Conservation (phyloP, 2,113 vertebrate species). For the Pica pica region DNA sequence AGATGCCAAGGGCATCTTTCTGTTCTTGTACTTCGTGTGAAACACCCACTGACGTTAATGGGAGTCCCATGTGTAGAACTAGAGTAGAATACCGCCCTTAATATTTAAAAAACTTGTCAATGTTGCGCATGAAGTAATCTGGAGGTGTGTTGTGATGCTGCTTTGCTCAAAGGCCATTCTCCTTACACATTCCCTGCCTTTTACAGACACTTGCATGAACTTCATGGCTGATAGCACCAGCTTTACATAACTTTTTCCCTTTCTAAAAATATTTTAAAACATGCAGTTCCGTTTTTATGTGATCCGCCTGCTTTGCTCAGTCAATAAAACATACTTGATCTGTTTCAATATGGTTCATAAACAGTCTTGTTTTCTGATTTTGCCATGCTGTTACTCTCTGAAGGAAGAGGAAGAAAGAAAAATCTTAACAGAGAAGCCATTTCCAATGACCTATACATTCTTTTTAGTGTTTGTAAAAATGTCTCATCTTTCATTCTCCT, state of each 20-base stretch:
- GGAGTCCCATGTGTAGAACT: constrained; percentile 22
- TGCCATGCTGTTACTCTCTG: neutral
- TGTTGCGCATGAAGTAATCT: constrained; percentile 2
- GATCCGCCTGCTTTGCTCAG: neutral
- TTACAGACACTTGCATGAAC: neutral
- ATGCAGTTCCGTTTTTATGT: neutral
- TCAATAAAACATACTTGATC: neutral
- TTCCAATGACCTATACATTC: neutral
- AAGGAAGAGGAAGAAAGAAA: neutral
- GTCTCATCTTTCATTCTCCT: neutral
- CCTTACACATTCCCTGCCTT: neutral
- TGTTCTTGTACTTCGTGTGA: constrained; percentile 6
- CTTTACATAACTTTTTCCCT: neutral
- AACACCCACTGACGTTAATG: constrained; percentile 47
- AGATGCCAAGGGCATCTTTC: constrained; percentile 41
- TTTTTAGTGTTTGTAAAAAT: neutral
- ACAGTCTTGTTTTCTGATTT: neutral
- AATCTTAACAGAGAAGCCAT: neutral
- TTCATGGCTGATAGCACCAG: neutral
- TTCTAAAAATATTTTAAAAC: neutral
- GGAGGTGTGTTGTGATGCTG: neutral
- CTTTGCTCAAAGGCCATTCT: neutral
- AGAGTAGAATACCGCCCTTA: constrained; percentile 17
- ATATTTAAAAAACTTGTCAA: constrained; percentile 54
- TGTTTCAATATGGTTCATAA: neutral